Percentiles rank a stretch among this genome's conserved stretches.
Evolutionary conservation across 1,140 invertebrate species (phyloP).

Genomic region (Neuroterus valhalla): DNA sequence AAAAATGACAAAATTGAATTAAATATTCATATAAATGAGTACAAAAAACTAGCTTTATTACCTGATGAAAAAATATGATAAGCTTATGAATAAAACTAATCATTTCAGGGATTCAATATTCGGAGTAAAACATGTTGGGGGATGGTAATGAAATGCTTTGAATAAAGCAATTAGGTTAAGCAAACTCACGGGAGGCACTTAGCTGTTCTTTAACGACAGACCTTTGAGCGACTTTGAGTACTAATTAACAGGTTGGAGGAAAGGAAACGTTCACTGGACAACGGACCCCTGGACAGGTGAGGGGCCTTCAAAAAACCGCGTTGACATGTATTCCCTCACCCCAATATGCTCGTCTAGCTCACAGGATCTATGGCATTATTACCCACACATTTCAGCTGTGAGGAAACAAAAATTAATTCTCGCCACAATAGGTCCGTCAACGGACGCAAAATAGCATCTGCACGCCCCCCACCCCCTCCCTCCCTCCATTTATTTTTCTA

Average conservation of each 20-base stretch:
- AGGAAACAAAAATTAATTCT: constrained; percentile 48
- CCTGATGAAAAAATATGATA: too few species aligned
- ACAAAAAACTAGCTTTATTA: too few species aligned
- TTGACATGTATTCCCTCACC: constrained; percentile 26
- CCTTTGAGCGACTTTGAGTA: constrained; percentile 32
- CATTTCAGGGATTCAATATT: too few species aligned
- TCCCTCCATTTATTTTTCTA: neutral
- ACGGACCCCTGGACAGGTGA: constrained; percentile 41
- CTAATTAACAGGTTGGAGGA: constrained; percentile 43
- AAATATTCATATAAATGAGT: too few species aligned
- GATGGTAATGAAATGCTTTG: too few species aligned
- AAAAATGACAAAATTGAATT: too few species aligned
- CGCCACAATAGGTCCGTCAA: constrained; percentile 38
- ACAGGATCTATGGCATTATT: constrained; percentile 26
- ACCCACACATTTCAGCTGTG: constrained; percentile 4
- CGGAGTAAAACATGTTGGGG: too few species aligned
- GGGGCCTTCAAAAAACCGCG: constrained; percentile 31
- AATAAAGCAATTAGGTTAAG: neutral
- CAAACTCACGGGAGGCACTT: constrained; percentile 5
- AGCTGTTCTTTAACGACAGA: neutral
- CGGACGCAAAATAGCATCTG: constrained; percentile 41
- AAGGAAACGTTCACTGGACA: constrained; percentile 2
- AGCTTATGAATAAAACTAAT: too few species aligned
- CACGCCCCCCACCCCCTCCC: neutral
- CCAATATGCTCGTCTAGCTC: constrained; percentile 32